A percentile compares a stretch with the other conserved stretches of the same genome.
phyloP scores from a whole-genome alignment of 1,140 invertebrate species.

The Aricia agestis region DNA sequence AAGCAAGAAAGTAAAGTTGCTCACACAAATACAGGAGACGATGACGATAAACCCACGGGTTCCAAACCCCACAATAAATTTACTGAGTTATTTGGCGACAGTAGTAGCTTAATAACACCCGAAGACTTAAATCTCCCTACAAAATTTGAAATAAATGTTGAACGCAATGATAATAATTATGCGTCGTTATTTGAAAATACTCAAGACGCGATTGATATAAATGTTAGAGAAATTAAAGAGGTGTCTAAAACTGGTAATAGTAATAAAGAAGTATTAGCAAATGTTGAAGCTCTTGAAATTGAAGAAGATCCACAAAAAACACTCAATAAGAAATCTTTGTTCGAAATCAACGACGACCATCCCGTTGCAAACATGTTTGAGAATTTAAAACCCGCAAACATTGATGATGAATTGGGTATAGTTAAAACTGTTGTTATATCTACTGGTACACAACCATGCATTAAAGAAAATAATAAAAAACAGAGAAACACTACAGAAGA shows the following conservation, averaged over 20 bases:
- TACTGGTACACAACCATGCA: conserved; percentile 38
- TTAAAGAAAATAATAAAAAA: conserved; percentile 3
- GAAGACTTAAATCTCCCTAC: conserved; percentile 53
- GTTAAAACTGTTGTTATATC: conserved; percentile 59
- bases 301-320: conserved; percentile 6
- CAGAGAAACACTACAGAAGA: background rate
- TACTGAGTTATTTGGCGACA: conserved; percentile 61
- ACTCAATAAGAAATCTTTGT: conserved; percentile 9
- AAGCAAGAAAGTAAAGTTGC: background rate
- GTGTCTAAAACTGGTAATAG: conserved; percentile 7
- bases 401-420: conserved; percentile 24
- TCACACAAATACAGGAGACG: background rate
- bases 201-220: conserved; percentile 50
- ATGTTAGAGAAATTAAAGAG: conserved; percentile 30
- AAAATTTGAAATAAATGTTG: conserved; percentile 13
- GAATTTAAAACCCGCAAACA: conserved; percentile 30
- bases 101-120: conserved; percentile 60
- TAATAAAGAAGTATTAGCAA: conserved; percentile 16
- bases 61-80: conserved; percentile 45
- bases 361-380: conserved; percentile 26
- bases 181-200: conserved; percentile 52
- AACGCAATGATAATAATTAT: conserved; percentile 35
- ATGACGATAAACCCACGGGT: conserved; percentile 27
- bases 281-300: background rate
- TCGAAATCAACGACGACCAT: conserved; percentile 10